A percentile compares a stretch with the other conserved stretches of the same genome.
Evolutionary conservation across 2,797 vertebrate species (phyloP).

Genomic region (Chelidonichthys spinosus): DNA sequence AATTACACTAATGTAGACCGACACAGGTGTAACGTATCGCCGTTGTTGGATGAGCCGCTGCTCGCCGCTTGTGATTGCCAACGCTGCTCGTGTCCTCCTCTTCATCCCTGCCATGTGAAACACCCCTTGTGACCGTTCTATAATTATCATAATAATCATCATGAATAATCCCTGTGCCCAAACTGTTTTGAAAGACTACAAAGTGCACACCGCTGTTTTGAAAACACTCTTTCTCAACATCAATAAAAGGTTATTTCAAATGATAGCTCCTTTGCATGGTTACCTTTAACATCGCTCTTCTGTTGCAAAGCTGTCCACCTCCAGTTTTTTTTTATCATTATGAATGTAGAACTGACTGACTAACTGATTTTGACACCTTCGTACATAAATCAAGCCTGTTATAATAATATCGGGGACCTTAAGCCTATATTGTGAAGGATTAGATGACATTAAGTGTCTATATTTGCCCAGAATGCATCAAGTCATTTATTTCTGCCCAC

Average conservation of each 20-base stretch:
- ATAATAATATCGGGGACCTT: not conserved
- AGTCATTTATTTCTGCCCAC: conserved; percentile 6
- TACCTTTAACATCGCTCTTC: conserved; percentile 17
- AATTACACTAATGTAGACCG: conserved; percentile 68
- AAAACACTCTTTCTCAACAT: conserved; percentile 4
- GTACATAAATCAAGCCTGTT: conserved; percentile 1
- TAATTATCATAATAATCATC: conserved; percentile 33
- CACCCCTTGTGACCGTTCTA: conserved; percentile 14
- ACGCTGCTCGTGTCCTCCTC: conserved; percentile 15
- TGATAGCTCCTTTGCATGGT: conserved; percentile 18
- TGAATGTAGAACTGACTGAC: not conserved
- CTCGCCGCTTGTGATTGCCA: conserved; percentile 35
- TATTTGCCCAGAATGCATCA: conserved; percentile 15
- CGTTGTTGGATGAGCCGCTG: conserved; percentile 49
- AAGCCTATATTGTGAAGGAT: not conserved
- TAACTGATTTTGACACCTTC: conserved; percentile 1
- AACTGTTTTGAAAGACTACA: conserved; percentile 23
- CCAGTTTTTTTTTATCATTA: conserved; percentile 19
- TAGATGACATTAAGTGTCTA: not conserved
- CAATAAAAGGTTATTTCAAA: conserved; percentile 9
- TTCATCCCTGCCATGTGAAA: conserved; percentile 40
- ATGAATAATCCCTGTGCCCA: not conserved
- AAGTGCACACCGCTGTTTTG: conserved; percentile 7
- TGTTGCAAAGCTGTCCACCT: not conserved
- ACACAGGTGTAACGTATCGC: conserved; percentile 66